Conservation (phyloP, 1,140 invertebrate genomes). For the Formica exsecta region DNA sequence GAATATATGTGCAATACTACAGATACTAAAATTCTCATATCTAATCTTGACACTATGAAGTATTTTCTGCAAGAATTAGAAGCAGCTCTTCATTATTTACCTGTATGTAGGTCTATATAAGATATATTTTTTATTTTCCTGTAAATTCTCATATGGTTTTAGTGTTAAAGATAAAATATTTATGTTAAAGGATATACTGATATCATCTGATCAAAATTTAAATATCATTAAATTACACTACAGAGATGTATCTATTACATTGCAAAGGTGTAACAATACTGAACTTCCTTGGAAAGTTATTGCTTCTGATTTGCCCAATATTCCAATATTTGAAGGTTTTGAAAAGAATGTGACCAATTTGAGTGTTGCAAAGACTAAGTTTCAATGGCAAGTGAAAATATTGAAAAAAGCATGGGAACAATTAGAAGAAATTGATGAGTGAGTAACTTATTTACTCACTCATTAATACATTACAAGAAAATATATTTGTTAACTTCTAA, state of each 20-base stretch:
- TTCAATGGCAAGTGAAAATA: constrained; percentile 76
- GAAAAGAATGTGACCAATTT: constrained; percentile 74
- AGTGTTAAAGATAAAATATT: constrained; percentile 36
- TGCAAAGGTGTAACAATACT: constrained; percentile 63
- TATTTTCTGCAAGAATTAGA: constrained; percentile 73
- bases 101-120: constrained; percentile 68
- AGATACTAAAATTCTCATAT: background rate
- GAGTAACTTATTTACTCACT: constrained; percentile 43
- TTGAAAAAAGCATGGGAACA: constrained; percentile 77
- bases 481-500: background rate
- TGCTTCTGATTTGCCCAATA: constrained; percentile 80
- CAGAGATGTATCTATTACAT: constrained; percentile 66
- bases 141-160: background rate
- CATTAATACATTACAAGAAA: background rate
- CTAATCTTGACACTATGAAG: background rate
- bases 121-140: constrained; percentile 47
- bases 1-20: constrained; percentile 33
- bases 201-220: constrained; percentile 76
- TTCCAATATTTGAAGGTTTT: constrained; percentile 65
- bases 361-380: constrained; percentile 69
- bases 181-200: constrained; percentile 68
- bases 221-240: constrained; percentile 73
- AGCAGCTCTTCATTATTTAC: constrained; percentile 64
- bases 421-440: constrained; percentile 81
- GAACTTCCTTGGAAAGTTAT: constrained; percentile 79